Percentiles rank a stretch among this genome's conserved stretches.
These are phyloP conservation scores for Drosophila bifasciata DNA, from an alignment of 1,140 invertebrate species.

Conservation along the genomic window DNA sequence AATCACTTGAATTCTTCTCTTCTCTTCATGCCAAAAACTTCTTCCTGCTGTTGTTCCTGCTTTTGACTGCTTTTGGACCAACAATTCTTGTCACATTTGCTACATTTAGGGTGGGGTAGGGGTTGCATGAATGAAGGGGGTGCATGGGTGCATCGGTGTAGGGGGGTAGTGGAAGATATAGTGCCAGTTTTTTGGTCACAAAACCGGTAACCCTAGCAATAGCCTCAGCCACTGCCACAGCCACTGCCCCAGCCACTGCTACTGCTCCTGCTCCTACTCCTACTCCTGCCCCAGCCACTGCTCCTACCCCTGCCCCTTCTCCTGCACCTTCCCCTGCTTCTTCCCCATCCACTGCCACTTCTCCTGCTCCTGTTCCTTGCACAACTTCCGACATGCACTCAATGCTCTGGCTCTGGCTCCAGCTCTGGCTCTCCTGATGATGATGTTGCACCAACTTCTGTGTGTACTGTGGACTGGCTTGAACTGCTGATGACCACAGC, in stretches of 20 bases:
- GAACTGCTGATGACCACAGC: conserved; percentile 54
- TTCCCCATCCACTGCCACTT: too few relatives aligned
- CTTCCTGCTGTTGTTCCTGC: neutral
- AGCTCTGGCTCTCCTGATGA: too few relatives aligned
- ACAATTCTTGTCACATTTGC: conserved; percentile 27
- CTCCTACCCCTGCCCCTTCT: neutral
- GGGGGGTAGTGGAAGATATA: conserved; percentile 15
- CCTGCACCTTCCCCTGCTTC: too few relatives aligned
- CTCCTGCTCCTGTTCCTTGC: neutral
- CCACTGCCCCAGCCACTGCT: too few relatives aligned
- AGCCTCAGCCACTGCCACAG: too few relatives aligned
- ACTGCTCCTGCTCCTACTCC: neutral
- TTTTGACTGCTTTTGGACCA: neutral
- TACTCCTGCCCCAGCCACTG: too few relatives aligned
- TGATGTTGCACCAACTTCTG: conserved; percentile 36
- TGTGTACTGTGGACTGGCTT: conserved; percentile 6
- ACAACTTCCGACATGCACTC: conserved; percentile 21
- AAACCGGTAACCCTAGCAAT: too few relatives aligned
- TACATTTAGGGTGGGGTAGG: conserved; percentile 3
- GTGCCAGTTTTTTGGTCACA: conserved; percentile 2
- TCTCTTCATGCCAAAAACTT: too few relatives aligned
- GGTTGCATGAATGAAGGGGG: too few relatives aligned
- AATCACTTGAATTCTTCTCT: too few relatives aligned
- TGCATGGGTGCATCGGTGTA: too few relatives aligned
- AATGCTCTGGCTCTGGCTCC: conserved; percentile 41